phyloP scores from a whole-genome alignment of 2,113 vertebrate species.

The Phylloscopus whistleri region DNA sequence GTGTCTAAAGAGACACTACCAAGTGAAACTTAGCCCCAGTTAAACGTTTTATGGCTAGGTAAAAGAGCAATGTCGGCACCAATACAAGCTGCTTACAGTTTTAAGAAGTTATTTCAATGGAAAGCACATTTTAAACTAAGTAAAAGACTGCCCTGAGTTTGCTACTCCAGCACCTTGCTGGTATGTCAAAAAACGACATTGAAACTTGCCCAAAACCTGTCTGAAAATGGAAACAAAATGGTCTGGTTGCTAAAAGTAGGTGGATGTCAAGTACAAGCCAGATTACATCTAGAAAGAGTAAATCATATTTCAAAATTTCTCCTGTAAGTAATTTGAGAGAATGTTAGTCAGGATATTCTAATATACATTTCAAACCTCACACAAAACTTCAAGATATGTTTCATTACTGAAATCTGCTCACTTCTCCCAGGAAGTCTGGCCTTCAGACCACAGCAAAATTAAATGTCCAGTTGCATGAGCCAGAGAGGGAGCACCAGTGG shows the following conservation, averaged over 20 bases:
- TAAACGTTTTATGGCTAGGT: not conserved
- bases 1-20: not conserved
- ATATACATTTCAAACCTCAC: not conserved
- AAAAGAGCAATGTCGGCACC: not conserved
- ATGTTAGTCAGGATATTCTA: not conserved
- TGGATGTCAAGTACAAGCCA: not conserved
- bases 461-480: not conserved
- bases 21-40: not conserved
- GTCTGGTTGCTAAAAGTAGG: not conserved
- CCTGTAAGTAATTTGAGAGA: not conserved
- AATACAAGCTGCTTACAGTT: accelerated
- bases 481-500: not conserved
- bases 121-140: not conserved
- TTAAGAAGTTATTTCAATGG: not conserved
- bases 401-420: not conserved
- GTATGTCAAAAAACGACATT: not conserved
- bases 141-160: not conserved
- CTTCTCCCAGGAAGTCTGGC: not conserved
- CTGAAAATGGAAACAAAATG: not conserved
- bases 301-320: not conserved
- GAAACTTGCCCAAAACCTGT: not conserved
- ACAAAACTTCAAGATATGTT: not conserved
- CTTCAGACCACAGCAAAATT: not conserved
- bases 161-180: not conserved
- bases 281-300: not conserved